Evolutionary conservation across 1,140 invertebrate species (phyloP).

Genomic region (Macrobrachium nipponense): DNA sequence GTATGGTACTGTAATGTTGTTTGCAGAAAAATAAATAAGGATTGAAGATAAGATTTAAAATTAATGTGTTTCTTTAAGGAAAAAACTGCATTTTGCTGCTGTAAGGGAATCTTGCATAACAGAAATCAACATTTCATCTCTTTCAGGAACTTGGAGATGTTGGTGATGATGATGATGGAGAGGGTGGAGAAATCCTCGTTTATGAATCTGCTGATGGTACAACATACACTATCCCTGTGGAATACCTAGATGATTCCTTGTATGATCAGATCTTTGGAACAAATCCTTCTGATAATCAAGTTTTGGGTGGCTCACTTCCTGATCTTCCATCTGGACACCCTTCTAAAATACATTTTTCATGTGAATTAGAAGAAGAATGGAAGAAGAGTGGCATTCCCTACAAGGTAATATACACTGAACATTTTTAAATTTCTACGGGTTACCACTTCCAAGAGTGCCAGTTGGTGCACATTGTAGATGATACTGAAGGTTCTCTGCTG

Average conservation of each 20-base stretch:
- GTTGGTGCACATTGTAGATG: too few relatives aligned
- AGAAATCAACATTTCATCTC: neutral
- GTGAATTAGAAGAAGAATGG: constrained; percentile 65
- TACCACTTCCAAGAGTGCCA: too few relatives aligned
- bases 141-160: constrained; percentile 26
- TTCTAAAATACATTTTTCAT: constrained; percentile 32
- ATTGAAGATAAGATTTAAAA: too few relatives aligned
- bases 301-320: constrained; percentile 59
- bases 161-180: constrained; percentile 59
- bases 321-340: constrained; percentile 55
- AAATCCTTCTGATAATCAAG: constrained; percentile 44
- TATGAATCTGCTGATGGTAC: constrained; percentile 54
- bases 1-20: too few relatives aligned
- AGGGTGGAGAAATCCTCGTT: constrained; percentile 54
- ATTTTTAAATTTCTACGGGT: neutral
- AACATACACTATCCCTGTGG: constrained; percentile 64
- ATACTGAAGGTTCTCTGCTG: too few relatives aligned
- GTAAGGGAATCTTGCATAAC: neutral
- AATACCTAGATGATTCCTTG: constrained; percentile 65
- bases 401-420: constrained; percentile 31
- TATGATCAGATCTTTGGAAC: constrained; percentile 66
- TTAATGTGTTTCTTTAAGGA: too few relatives aligned
- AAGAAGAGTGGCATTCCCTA: constrained; percentile 63
- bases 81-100: neutral
- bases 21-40: too few relatives aligned